Evolutionary conservation across 2,888 invertebrate genomes (phyloP).

Genomic region (Plutella xylostella): DNA sequence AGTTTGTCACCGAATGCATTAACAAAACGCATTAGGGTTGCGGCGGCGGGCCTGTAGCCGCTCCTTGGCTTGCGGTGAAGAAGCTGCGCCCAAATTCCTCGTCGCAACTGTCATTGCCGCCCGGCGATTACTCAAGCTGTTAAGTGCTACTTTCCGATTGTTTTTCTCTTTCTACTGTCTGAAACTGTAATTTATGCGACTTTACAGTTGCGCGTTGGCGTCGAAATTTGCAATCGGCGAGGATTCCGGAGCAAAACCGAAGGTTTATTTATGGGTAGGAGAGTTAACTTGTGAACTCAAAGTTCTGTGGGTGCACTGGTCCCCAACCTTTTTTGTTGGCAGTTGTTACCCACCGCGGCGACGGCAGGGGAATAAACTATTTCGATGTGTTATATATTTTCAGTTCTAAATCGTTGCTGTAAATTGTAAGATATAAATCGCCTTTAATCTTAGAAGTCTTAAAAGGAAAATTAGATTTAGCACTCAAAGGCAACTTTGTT

Average conservation of each 20-base stretch:
- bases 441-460: too few relatives aligned
- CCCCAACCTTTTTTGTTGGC: constrained; percentile 45
- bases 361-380: constrained; percentile 36
- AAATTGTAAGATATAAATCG: too few relatives aligned
- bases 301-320: constrained; percentile 54
- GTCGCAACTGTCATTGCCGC: constrained; percentile 51
- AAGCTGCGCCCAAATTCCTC: constrained; percentile 32
- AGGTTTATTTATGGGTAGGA: constrained; percentile 64
- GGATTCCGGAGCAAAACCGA: constrained; percentile 60
- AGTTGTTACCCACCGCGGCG: constrained; percentile 36
- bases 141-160: constrained; percentile 66
- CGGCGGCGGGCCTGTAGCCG: constrained; percentile 22
- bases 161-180: constrained; percentile 51
- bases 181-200: constrained; percentile 67
- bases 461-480: too few relatives aligned
- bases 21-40: constrained; percentile 33
- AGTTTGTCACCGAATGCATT: constrained; percentile 32
- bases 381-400: constrained; percentile 35
- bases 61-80: constrained; percentile 38
- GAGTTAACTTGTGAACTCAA: constrained; percentile 58
- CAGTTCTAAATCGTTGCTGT: too few relatives aligned
- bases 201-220: constrained; percentile 54
- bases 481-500: too few relatives aligned
- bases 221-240: constrained; percentile 64
- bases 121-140: constrained; percentile 62